A percentile compares a stretch with the other conserved stretches of the same genome.
Conservation (phyloP, 2,797 vertebrate species). For the Chaenodraco wilsoni region DNA sequence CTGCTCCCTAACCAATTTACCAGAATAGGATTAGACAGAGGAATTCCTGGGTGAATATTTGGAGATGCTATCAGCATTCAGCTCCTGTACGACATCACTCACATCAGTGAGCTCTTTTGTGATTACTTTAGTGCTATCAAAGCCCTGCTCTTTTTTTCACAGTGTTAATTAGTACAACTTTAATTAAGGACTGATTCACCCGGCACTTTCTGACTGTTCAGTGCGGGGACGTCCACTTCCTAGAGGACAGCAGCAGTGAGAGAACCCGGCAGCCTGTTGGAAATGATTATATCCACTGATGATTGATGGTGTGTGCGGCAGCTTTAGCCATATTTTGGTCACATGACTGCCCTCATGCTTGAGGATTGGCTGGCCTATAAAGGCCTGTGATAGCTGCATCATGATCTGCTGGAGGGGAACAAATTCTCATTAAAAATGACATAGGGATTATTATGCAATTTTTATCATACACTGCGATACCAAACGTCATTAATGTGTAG, state of each 20-base stretch:
- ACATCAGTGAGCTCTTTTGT: conserved; percentile 63
- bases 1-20: conserved; percentile 53
- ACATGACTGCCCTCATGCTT: conserved; percentile 30
- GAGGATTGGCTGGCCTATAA: conserved; percentile 46
- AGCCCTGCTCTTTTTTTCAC: conserved; percentile 63
- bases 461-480: conserved; percentile 42
- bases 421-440: conserved; percentile 71
- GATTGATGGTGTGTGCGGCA: conserved; percentile 43
- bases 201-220: conserved; percentile 51
- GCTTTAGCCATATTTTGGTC: conserved; percentile 41
- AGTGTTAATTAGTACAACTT: conserved; percentile 74
- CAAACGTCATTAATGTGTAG: conserved; percentile 51
- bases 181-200: conserved; percentile 75
- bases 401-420: conserved; percentile 48
- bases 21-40: conserved; percentile 68
- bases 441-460: conserved; percentile 61
- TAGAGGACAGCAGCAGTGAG: conserved; percentile 9
- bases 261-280: conserved; percentile 34
- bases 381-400: conserved; percentile 42
- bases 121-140: conserved; percentile 76
- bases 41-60: conserved; percentile 58
- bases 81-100: conserved; percentile 59
- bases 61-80: conserved; percentile 70
- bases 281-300: conserved; percentile 37
- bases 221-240: conserved; percentile 36